Base-by-base conservation (phyloP, 2,888 invertebrate genomes). In the Caenorhabditis sulstoni region DNA sequence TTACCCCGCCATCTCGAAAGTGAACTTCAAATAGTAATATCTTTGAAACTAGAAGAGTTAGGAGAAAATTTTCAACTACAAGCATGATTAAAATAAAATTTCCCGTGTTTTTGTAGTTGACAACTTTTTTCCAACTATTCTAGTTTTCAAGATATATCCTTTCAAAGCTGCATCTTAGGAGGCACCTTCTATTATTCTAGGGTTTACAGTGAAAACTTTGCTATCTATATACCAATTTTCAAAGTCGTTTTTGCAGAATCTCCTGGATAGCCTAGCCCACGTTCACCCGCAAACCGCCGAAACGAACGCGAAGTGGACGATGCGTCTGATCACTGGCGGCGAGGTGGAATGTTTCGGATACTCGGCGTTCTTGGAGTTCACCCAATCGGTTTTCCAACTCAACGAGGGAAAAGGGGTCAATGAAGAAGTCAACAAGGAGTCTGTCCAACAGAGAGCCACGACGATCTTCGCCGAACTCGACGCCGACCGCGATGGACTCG, bases 231-330 rank as follows among this genome's bases (percentile, higher is more conserved):
- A n/a, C n/a, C n/a, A n/a, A n/a, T n/a, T n/a, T n/a, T n/a, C n/a
- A n/a, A n/a, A n/a, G n/a, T n/a, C n/a, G n/a, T n/a, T n/a, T n/a
- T n/a, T n/a, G n/a, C 65, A 83, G 85, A 77, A 81, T 59, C 71
- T 85, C 16, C 37, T 85, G 0, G 66, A 82, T n/a, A 75, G 74
- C 61, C 67, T 85, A 9, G 47, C 82, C 0, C 68, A 77, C 61
- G 79, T 84, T 11, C 74, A 83, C 20, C 83, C 81, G 1, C 77
- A 83, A 22, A 82, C 84, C 0, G 81, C 85, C 2, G 83, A 84
- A 53, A 76, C 83, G 1, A 83, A 87, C 37, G 88, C 88, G 14
- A 83, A 82, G 45, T 88, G 87, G 87, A 87, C 86, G 8, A 85
- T 88, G 71, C 62, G 86, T 45, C 45, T 88, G 53, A 87, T 88